phyloP scores from a whole-genome alignment of 2,113 vertebrate species.

The Acrocephalus arundinaceus region DNA sequence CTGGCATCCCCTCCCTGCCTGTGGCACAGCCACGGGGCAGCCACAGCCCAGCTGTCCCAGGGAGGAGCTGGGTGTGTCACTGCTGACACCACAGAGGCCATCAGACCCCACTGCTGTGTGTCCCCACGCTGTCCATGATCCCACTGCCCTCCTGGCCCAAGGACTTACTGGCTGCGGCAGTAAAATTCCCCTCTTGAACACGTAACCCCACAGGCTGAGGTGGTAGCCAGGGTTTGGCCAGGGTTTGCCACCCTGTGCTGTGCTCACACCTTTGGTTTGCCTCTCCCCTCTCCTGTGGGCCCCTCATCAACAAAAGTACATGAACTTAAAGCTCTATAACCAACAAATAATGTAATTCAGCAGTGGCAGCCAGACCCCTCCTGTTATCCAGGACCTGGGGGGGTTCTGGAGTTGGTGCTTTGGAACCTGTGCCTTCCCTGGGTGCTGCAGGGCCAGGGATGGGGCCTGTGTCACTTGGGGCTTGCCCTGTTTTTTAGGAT shows the following conservation, averaged over 20 bases:
- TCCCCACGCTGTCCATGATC: fast-evolving
- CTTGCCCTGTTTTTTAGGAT: not conserved
- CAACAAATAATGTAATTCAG: not conserved
- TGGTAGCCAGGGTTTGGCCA: not conserved
- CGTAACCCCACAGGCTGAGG: fast-evolving
- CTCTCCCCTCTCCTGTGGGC: not conserved
- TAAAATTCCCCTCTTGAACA: not conserved
- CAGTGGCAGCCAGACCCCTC: not conserved
- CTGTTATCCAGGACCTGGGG: not conserved
- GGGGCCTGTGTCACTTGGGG: fast-evolving
- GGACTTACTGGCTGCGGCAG: not conserved
- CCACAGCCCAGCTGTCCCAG: not conserved
- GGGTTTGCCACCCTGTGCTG: fast-evolving
- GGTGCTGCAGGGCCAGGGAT: not conserved
- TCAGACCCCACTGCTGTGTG: fast-evolving
- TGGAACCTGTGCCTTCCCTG: not conserved
- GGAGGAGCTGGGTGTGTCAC: fast-evolving
- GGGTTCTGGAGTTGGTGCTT: not conserved
- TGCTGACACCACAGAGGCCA: not conserved
- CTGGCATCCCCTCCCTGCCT: not conserved
- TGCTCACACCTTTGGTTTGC: not conserved
- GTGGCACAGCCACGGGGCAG: not conserved
- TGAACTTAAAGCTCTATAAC: not conserved
- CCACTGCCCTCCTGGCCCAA: not conserved
- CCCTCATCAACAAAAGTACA: not conserved